These are phyloP conservation scores for Aspiorhynchus laticeps DNA, from an alignment of 2,113 vertebrate species.

Conservation along the genomic window DNA sequence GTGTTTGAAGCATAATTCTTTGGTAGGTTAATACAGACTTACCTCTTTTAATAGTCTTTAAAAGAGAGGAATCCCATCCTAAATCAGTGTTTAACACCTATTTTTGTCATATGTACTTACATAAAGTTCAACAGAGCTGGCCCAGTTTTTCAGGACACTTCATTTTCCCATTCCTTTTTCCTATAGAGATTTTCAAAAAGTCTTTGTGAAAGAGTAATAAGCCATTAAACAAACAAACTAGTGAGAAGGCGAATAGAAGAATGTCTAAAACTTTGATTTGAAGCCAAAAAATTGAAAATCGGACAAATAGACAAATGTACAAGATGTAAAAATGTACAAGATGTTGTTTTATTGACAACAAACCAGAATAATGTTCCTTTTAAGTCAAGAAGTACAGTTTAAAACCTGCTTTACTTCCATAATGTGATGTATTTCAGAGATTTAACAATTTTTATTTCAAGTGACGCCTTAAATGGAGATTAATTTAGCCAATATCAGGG, in stretches of 20 bases:
- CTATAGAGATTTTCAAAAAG: not conserved
- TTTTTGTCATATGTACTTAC: not conserved
- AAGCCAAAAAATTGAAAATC: too few species aligned
- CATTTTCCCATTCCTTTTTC: not conserved
- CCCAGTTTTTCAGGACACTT: not conserved
- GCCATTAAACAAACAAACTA: not conserved
- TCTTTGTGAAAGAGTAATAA: too few species aligned
- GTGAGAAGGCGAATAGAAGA: too few species aligned
- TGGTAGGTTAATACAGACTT: not conserved
- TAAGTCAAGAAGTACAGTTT: not conserved
- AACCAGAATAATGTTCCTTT: not conserved
- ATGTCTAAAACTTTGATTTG: too few species aligned
- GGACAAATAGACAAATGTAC: too few species aligned
- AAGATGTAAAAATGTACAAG: not conserved
- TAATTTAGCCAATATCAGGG: not conserved
- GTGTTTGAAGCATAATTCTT: not conserved
- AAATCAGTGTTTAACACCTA: not conserved
- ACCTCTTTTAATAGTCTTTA: not conserved
- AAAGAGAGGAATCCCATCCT: not conserved
- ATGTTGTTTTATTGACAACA: not conserved
- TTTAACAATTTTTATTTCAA: not conserved
- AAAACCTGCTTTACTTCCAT: not conserved
- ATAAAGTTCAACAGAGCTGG: not conserved
- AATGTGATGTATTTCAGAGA: not conserved
- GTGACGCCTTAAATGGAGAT: not conserved